A percentile compares a stretch with the other conserved stretches of the same genome.
Evolutionary conservation across 2,113 vertebrate genomes (phyloP).

Genomic region (Protomyctophum bolini): DNA sequence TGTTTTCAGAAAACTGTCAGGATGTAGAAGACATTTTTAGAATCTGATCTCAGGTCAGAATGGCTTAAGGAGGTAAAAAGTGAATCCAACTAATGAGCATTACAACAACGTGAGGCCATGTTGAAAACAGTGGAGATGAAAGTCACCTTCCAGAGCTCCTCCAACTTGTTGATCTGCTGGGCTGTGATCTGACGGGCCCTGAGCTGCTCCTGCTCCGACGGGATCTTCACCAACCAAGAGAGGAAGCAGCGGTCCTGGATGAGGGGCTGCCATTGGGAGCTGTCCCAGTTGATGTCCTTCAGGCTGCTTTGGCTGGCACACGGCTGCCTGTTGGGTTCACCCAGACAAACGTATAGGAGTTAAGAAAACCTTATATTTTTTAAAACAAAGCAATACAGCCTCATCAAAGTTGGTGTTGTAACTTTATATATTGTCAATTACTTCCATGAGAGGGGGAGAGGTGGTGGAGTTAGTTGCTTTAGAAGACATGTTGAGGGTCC

Average conservation of each 20-base stretch:
- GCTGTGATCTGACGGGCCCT: conserved; percentile 95
- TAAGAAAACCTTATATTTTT: too few species aligned
- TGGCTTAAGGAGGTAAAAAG: too few species aligned
- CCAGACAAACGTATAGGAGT: neutral
- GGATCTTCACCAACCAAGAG: conserved; percentile 98
- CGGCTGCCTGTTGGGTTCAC: conserved; percentile 84
- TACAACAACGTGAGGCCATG: neutral
- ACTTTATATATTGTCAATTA: too few species aligned
- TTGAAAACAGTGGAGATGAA: conserved; percentile 20
- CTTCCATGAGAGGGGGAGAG: too few species aligned
- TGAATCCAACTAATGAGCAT: too few species aligned
- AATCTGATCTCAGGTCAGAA: too few species aligned
- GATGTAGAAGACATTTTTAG: too few species aligned
- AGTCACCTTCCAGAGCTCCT: conserved; percentile 96
- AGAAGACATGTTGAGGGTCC: too few species aligned
- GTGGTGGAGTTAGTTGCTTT: too few species aligned
- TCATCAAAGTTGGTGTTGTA: too few species aligned
- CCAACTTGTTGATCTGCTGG: conserved; percentile 98
- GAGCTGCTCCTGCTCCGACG: conserved; percentile 96
- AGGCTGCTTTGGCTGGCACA: conserved; percentile 98
- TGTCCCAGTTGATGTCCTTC: conserved; percentile 99
- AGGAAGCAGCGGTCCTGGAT: conserved; percentile 99
- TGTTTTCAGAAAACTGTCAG: too few species aligned
- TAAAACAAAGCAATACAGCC: too few species aligned
- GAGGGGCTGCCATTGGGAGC: conserved; percentile 97